phyloP scores from a whole-genome alignment of 2,888 invertebrate species.

The Agrilus mali region DNA sequence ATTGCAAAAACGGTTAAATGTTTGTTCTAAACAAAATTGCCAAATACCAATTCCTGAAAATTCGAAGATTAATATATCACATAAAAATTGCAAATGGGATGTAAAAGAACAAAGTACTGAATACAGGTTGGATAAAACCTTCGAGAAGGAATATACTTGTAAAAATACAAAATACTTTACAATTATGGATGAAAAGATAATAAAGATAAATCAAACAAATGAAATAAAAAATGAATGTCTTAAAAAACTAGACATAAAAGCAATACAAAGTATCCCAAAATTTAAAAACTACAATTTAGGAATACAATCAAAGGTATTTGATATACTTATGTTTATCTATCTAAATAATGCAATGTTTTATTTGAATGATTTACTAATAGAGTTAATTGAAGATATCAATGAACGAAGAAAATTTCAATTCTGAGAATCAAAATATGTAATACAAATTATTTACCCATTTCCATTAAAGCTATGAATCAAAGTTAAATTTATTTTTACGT shows the following conservation, averaged over 20 bases:
- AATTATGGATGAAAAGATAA: slow-evolving; percentile 38
- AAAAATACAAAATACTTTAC: slow-evolving; percentile 37
- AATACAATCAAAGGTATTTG: slow-evolving; percentile 36
- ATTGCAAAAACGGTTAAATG: slow-evolving; percentile 15
- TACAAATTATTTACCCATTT: too few species aligned
- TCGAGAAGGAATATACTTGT: slow-evolving; percentile 16
- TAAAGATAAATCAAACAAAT: slow-evolving; percentile 24
- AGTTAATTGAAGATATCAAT: too few species aligned
- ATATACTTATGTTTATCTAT: background rate
- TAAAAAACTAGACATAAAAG: slow-evolving; percentile 37
- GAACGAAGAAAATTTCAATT: too few species aligned
- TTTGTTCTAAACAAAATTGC: slow-evolving; percentile 3
- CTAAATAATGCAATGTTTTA: too few species aligned
- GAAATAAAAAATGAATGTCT: slow-evolving; percentile 30
- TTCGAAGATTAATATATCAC: slow-evolving; percentile 3
- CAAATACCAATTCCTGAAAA: slow-evolving; percentile 6
- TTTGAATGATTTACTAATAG: too few species aligned
- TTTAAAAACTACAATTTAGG: slow-evolving; percentile 43
- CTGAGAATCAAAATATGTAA: too few species aligned
- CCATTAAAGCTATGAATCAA: too few species aligned
- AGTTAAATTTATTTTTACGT: too few species aligned
- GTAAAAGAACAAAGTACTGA: slow-evolving; percentile 22
- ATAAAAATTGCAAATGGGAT: slow-evolving; percentile 32
- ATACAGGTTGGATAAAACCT: slow-evolving; percentile 5
- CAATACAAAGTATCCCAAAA: slow-evolving; percentile 40